A percentile compares a stretch with the other conserved stretches of the same genome.
Conservation (phyloP, 64 coral and sea anemone genomes). For the Montipora capricornis region DNA sequence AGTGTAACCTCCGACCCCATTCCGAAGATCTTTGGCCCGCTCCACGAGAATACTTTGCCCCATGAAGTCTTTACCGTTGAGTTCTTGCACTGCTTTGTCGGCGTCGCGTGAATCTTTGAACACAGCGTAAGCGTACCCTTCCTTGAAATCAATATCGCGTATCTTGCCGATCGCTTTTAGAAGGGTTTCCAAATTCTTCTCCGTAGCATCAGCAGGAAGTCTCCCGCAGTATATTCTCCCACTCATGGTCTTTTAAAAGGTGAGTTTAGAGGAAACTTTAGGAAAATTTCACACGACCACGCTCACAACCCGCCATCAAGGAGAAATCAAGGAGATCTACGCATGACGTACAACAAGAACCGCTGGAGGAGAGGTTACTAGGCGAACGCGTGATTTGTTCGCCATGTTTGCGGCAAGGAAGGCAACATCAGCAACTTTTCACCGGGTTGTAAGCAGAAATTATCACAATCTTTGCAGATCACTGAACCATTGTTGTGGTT, state of each 20-base stretch:
- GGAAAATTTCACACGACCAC: slow-evolving; percentile 17
- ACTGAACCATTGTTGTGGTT: neutral
- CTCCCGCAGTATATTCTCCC: slow-evolving; percentile 92
- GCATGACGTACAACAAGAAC: neutral
- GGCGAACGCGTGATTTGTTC: neutral
- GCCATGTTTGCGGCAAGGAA: slow-evolving; percentile 31
- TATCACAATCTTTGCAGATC: slow-evolving; percentile 27
- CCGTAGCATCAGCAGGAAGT: slow-evolving; percentile 77
- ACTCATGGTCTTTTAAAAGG: slow-evolving; percentile 69
- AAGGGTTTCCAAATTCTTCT: slow-evolving; percentile 91
- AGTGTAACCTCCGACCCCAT: slow-evolving; percentile 91
- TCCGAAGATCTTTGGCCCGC: slow-evolving; percentile 77
- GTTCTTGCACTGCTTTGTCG: slow-evolving; percentile 83
- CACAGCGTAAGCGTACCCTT: slow-evolving; percentile 93
- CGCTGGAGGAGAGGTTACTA: slow-evolving; percentile 35
- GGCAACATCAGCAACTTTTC: slow-evolving; percentile 17
- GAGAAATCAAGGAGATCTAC: neutral
- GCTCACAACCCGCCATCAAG: slow-evolving; percentile 39
- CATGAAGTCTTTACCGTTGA: slow-evolving; percentile 85
- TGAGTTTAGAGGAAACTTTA: neutral
- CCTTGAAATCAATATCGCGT: slow-evolving; percentile 93
- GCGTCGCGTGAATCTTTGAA: slow-evolving; percentile 92
- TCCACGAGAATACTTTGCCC: slow-evolving; percentile 96
- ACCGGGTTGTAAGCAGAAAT: slow-evolving; percentile 14
- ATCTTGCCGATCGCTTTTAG: slow-evolving; percentile 90